A percentile compares a stretch with the other conserved stretches of the same genome.
Evolutionary conservation across 2,888 invertebrate genomes (phyloP).

Genomic region (Gisinianus flammeolus): DNA sequence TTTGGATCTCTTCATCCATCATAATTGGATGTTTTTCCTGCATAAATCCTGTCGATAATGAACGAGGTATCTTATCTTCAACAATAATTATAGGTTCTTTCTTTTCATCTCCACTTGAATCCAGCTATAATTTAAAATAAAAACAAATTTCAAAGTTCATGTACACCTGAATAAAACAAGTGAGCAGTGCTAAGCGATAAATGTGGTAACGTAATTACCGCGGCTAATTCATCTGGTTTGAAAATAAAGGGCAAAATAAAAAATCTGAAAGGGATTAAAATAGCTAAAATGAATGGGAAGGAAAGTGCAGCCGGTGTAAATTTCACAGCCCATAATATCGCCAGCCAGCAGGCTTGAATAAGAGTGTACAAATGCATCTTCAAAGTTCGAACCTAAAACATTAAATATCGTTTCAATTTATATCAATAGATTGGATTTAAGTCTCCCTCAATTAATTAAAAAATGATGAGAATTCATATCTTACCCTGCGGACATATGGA

Average conservation of each 20-base stretch:
- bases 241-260: conserved; percentile 73
- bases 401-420: conserved; percentile 59
- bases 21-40: neutral
- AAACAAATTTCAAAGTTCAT: neutral
- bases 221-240: conserved; percentile 79
- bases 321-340: conserved; percentile 84
- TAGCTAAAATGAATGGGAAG: conserved; percentile 90
- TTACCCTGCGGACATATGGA: conserved; percentile 74
- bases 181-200: neutral
- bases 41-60: neutral
- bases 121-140: conserved; percentile 25
- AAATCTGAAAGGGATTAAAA: conserved; percentile 87
- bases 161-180: neutral
- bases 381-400: conserved; percentile 76
- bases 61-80: neutral
- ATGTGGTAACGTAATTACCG: conserved; percentile 68
- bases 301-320: conserved; percentile 86
- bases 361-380: conserved; percentile 92
- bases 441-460: no score
- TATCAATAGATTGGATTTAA: neutral
- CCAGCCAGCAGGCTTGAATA: conserved; percentile 80
- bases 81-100: conserved; percentile 20
- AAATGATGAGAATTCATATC: conserved; percentile 57
- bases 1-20: neutral
- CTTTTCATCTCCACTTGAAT: conserved; percentile 29